Conservation (phyloP, 2,113 vertebrate species). For the Gobius niger region DNA sequence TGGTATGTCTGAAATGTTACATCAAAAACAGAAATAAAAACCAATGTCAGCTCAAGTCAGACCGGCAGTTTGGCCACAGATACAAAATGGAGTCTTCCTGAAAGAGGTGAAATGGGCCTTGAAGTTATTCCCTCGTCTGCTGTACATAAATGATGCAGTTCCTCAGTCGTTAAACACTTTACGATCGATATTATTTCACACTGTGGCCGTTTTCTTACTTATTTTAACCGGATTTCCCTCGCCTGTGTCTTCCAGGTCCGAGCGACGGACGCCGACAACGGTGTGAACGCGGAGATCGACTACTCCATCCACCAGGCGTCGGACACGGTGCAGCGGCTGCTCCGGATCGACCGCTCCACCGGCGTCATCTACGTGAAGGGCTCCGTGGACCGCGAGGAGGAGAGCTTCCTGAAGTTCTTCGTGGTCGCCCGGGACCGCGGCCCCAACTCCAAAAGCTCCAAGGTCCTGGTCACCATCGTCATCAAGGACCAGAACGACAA, state of each 20-base stretch:
- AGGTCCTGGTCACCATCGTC: slow-evolving; percentile 85
- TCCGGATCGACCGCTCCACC: slow-evolving; percentile 86
- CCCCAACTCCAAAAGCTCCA: slow-evolving; percentile 87
- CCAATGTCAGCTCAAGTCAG: too few relatives aligned
- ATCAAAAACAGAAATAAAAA: too few relatives aligned
- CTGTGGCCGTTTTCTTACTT: too few relatives aligned
- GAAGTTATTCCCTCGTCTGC: too few relatives aligned
- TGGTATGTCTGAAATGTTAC: too few relatives aligned
- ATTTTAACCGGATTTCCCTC: neutral
- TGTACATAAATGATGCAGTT: too few relatives aligned
- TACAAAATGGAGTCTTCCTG: too few relatives aligned
- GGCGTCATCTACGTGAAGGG: slow-evolving; percentile 94
- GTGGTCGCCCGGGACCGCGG: slow-evolving; percentile 92
- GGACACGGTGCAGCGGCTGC: slow-evolving; percentile 84
- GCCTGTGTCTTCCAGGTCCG: slow-evolving; percentile 78
- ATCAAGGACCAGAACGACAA: slow-evolving; percentile 96
- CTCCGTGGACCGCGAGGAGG: slow-evolving; percentile 90
- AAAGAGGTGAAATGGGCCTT: too few relatives aligned
- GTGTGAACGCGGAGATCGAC: slow-evolving; percentile 88
- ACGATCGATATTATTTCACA: too few relatives aligned
- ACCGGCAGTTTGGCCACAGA: too few relatives aligned
- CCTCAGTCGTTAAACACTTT: too few relatives aligned
- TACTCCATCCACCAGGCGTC: slow-evolving; percentile 90
- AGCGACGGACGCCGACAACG: slow-evolving; percentile 92
- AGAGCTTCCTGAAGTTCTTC: slow-evolving; percentile 87